Conservation (phyloP, 2,113 vertebrate species). For the Pardalotus punctatus region DNA sequence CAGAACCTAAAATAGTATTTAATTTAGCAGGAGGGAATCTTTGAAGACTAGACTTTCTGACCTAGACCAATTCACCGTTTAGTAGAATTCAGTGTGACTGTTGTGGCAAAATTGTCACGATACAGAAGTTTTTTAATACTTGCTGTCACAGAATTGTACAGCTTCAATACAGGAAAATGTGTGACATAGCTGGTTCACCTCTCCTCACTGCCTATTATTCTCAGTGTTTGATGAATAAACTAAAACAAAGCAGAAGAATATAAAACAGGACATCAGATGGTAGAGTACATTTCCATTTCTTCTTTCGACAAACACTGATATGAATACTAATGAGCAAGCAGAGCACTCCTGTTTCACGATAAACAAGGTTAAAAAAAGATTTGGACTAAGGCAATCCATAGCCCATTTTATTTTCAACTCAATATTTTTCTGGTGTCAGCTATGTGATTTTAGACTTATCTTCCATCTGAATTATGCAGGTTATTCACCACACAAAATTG, state of each 20-base stretch:
- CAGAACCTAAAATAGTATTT: neutral
- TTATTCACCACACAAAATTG: slow-evolving; percentile 1
- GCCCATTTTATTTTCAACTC: neutral
- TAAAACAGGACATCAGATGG: neutral
- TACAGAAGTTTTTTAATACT: neutral
- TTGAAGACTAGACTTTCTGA: neutral
- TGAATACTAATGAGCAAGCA: neutral
- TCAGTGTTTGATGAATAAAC: neutral
- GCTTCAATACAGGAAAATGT: neutral
- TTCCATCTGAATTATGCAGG: neutral
- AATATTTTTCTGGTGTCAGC: neutral
- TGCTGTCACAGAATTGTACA: neutral
- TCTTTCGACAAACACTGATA: neutral
- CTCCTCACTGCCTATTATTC: neutral
- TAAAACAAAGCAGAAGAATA: neutral
- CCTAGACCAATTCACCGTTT: neutral
- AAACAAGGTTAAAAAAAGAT: neutral
- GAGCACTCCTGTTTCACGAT: neutral
- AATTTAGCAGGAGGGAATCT: neutral
- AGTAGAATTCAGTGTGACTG: neutral
- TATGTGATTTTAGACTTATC: neutral
- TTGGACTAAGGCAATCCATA: neutral
- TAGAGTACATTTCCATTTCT: neutral
- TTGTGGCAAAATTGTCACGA: neutral
- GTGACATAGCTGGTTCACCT: neutral